A percentile compares a stretch with the other conserved stretches of the same genome.
Evolutionary conservation across 2,888 invertebrate species (phyloP).

Genomic region (Drosophila parthenogenetica): DNA sequence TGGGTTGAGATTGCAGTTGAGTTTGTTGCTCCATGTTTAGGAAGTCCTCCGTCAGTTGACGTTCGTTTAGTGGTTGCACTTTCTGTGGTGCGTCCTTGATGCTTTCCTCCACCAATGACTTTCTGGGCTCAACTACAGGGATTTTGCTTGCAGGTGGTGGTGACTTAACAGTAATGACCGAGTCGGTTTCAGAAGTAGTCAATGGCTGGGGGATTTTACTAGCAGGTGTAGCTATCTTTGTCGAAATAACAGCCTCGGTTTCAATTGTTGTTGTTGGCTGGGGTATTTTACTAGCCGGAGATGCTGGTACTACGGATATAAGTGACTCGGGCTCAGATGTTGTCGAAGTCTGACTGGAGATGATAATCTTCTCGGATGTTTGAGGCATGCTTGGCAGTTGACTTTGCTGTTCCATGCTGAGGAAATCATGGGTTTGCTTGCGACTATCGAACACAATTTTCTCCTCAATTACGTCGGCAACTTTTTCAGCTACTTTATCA

Average conservation of each 20-base stretch:
- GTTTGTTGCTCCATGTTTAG: slow-evolving; percentile 70
- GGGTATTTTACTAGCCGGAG: slow-evolving; percentile 55
- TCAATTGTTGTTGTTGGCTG: slow-evolving; percentile 8
- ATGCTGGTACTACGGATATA: slow-evolving; percentile 44
- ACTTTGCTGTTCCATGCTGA: slow-evolving; percentile 74
- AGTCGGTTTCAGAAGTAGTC: slow-evolving; percentile 2
- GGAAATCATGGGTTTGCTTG: slow-evolving; percentile 75
- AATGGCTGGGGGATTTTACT: slow-evolving; percentile 49
- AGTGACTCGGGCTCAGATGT: slow-evolving; percentile 66
- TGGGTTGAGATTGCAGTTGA: slow-evolving; percentile 48
- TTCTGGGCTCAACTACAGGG: slow-evolving; percentile 58
- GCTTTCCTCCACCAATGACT: slow-evolving; percentile 45
- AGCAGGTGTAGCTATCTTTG: slow-evolving; percentile 46
- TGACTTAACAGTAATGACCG: slow-evolving; percentile 44
- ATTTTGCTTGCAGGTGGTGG: slow-evolving; percentile 31
- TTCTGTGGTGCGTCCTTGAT: slow-evolving; percentile 33
- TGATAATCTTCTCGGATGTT: slow-evolving; percentile 38
- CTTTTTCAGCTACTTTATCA: slow-evolving; percentile 61
- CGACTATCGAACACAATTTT: slow-evolving; percentile 58
- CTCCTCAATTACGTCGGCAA: slow-evolving; percentile 60
- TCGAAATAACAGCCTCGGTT: slow-evolving; percentile 22
- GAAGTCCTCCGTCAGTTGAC: slow-evolving; percentile 68
- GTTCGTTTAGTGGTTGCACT: slow-evolving; percentile 48
- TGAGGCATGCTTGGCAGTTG: slow-evolving; percentile 61
- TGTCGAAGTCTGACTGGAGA: slow-evolving; percentile 61